phyloP scores from a whole-genome alignment of 2,888 invertebrate species.

The Drosophila paranaensis region DNA sequence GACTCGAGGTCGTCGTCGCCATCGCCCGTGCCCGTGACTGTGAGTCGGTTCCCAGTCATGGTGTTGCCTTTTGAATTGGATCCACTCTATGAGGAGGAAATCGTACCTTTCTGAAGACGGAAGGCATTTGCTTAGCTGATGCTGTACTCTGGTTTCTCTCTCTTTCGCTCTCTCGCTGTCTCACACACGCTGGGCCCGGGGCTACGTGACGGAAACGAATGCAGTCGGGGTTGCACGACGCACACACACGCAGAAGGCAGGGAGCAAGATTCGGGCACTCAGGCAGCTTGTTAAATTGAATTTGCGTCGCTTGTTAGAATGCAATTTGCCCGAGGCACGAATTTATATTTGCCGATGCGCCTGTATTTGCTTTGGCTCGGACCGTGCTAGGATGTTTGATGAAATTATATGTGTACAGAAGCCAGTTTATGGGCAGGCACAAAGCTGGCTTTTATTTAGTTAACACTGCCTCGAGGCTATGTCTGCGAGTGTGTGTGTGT shows the following conservation, averaged over 20 bases:
- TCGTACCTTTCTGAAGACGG: constrained; percentile 61
- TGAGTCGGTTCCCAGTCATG: constrained; percentile 33
- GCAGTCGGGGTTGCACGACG: constrained; percentile 63
- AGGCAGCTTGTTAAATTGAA: constrained; percentile 81
- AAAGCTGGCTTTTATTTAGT: constrained; percentile 30
- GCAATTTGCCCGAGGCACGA: constrained; percentile 81
- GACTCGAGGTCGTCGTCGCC: constrained; percentile 54
- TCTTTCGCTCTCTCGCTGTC: not conserved
- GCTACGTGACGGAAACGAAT: constrained; percentile 71
- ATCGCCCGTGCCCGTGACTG: constrained; percentile 24
- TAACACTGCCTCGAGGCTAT: constrained; percentile 23
- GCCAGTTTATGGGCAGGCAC: constrained; percentile 6
- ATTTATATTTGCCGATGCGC: constrained; percentile 28
- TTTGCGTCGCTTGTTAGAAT: constrained; percentile 82
- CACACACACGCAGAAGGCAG: constrained; percentile 4
- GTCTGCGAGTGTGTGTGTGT: not conserved
- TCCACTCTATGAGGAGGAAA: constrained; percentile 81
- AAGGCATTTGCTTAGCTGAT: constrained; percentile 13
- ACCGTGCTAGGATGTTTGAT: constrained; percentile 43
- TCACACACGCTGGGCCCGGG: constrained; percentile 13
- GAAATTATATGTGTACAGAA: constrained; percentile 55
- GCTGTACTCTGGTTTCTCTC: not conserved
- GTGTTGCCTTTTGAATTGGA: constrained; percentile 57
- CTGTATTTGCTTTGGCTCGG: constrained; percentile 62
- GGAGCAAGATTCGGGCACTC: constrained; percentile 45